Conservation (phyloP, 2,888 invertebrate genomes). For the Melipona beecheii region DNA sequence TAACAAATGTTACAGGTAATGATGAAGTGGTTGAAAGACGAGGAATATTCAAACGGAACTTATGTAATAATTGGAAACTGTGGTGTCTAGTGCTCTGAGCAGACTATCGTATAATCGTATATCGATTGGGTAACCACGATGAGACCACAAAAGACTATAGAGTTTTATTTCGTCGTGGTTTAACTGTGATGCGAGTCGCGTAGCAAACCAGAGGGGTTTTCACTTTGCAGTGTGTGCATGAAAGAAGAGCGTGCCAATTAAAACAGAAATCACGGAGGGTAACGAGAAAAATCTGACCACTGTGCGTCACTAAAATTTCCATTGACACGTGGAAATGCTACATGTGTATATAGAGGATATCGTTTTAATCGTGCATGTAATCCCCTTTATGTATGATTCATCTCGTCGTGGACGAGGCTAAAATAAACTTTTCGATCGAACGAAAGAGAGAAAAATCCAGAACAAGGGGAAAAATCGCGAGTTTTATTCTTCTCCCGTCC, state of each 20-base stretch:
- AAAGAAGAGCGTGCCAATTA: slow-evolving; percentile 3
- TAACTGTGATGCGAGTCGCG: neutral
- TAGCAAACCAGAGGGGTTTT: neutral
- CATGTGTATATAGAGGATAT: slow-evolving; percentile 33
- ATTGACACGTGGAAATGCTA: neutral
- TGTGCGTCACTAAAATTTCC: slow-evolving; percentile 4
- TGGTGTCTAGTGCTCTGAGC: neutral
- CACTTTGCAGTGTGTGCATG: neutral
- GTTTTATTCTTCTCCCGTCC: neutral
- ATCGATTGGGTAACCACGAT: slow-evolving; percentile 2
- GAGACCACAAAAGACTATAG: slow-evolving; percentile 22
- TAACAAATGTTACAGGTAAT: slow-evolving; percentile 29
- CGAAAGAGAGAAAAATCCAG: neutral
- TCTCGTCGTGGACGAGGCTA: slow-evolving; percentile 33
- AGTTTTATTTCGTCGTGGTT: slow-evolving; percentile 34
- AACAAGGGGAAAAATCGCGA: neutral
- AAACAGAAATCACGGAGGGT: neutral
- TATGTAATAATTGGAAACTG: neutral
- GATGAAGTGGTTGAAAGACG: neutral
- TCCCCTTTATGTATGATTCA: slow-evolving; percentile 44
- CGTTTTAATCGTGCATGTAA: slow-evolving; percentile 41
- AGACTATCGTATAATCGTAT: neutral
- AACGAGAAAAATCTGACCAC: neutral
- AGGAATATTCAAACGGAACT: neutral
- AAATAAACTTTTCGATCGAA: slow-evolving; percentile 49